Conservation (phyloP, 2,888 invertebrate species). For the Thyatira batis region DNA sequence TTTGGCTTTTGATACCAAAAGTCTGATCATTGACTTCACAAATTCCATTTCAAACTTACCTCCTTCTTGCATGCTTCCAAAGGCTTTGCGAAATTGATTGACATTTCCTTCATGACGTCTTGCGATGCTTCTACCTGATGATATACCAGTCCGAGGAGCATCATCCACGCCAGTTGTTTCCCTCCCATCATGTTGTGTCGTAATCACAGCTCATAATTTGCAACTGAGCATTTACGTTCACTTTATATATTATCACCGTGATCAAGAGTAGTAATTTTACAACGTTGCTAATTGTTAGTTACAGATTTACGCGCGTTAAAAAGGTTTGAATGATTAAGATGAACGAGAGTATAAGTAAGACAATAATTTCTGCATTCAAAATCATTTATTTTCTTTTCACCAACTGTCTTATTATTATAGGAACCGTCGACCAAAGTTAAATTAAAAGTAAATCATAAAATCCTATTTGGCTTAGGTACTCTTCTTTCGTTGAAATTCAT, state of each 20-base stretch:
- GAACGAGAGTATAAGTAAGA: too few species aligned
- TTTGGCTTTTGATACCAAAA: not conserved
- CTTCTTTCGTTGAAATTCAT: too few species aligned
- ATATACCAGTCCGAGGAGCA: not conserved
- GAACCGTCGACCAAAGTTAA: too few species aligned
- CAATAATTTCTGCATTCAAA: not conserved
- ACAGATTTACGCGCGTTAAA: not conserved
- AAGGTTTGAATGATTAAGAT: not conserved
- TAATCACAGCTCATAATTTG: not conserved
- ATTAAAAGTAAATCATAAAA: too few species aligned
- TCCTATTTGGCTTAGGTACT: too few species aligned
- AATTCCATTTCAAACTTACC: slow-evolving; percentile 10
- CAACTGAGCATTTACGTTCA: not conserved
- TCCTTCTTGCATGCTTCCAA: slow-evolving; percentile 23
- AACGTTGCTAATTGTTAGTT: not conserved
- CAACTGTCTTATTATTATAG: too few species aligned
- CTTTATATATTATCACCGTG: not conserved
- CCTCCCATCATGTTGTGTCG: not conserved
- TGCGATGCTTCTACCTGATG: slow-evolving; percentile 12
- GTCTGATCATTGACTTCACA: not conserved
- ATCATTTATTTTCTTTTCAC: too few species aligned
- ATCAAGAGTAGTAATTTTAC: not conserved
- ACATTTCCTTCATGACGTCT: slow-evolving; percentile 26
- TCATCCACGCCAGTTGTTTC: not conserved
- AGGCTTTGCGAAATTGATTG: slow-evolving; percentile 27